Conservation (phyloP, 2,113 vertebrate species). For the Machaerirhynchus nigripectus region DNA sequence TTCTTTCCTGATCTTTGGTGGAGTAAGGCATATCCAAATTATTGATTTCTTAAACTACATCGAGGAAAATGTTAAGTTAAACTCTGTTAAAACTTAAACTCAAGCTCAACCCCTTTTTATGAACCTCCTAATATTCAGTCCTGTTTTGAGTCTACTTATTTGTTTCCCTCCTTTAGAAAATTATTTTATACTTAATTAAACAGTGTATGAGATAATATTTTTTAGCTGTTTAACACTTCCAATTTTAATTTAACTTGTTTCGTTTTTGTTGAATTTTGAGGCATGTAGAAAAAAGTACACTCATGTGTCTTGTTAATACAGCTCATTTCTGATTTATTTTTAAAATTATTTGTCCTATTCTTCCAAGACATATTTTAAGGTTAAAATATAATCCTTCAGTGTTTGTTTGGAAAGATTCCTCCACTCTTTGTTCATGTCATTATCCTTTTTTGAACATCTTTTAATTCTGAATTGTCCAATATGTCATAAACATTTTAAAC, state of each 20-base stretch:
- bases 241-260: not conserved
- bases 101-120: not conserved
- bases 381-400: not conserved
- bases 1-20: not conserved
- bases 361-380: not conserved
- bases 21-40: not conserved
- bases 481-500: not conserved
- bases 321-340: not conserved
- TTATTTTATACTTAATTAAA: not conserved
- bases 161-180: not conserved
- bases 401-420: not conserved
- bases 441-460: not conserved
- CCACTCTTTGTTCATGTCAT: rapidly evolving
- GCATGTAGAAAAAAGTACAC: not conserved
- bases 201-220: not conserved
- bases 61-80: not conserved
- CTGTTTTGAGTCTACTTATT: not conserved
- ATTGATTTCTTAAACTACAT: not conserved
- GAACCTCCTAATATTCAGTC: not conserved
- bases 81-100: not conserved
- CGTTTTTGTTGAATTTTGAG: not conserved
- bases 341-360: not conserved
- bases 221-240: not conserved
- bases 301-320: not conserved
- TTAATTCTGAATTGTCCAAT: not conserved